These are phyloP conservation scores for Mionectes olivaceus DNA, from an alignment of 2,797 vertebrate genomes.

Conservation along the genomic window DNA sequence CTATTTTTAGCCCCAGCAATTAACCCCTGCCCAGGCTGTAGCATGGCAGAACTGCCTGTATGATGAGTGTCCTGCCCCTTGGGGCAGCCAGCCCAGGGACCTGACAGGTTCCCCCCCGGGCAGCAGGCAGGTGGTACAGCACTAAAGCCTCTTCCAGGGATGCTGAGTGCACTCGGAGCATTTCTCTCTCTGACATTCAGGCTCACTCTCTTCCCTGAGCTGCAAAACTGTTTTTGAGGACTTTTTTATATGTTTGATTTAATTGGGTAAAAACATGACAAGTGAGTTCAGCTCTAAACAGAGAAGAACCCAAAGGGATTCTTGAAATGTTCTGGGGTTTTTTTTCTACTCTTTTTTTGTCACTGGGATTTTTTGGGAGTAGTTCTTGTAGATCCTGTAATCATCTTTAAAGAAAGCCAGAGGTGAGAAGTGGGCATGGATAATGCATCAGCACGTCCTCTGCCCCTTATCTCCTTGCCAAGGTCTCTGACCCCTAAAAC, in stretches of 20 bases:
- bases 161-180: background rate
- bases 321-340: background rate
- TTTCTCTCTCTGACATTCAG: background rate
- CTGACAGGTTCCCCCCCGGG: rapidly evolving
- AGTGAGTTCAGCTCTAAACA: background rate
- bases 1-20: conserved; percentile 19
- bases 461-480: background rate
- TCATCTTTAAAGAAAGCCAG: background rate
- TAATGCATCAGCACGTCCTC: background rate
- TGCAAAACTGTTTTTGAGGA: background rate
- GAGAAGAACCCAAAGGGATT: background rate
- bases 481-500: background rate
- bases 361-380: background rate
- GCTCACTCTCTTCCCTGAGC: background rate
- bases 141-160: background rate
- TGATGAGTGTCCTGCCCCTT: rapidly evolving
- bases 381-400: background rate
- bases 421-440: background rate
- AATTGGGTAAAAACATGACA: background rate
- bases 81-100: background rate
- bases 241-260: background rate
- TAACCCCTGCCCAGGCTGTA: background rate
- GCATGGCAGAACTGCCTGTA: background rate
- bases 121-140: background rate
- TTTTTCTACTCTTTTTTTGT: background rate